Percentiles rank a stretch among this genome's conserved stretches.
Conservation (phyloP, 2,113 vertebrate genomes). For the Lamprotornis superbus region DNA sequence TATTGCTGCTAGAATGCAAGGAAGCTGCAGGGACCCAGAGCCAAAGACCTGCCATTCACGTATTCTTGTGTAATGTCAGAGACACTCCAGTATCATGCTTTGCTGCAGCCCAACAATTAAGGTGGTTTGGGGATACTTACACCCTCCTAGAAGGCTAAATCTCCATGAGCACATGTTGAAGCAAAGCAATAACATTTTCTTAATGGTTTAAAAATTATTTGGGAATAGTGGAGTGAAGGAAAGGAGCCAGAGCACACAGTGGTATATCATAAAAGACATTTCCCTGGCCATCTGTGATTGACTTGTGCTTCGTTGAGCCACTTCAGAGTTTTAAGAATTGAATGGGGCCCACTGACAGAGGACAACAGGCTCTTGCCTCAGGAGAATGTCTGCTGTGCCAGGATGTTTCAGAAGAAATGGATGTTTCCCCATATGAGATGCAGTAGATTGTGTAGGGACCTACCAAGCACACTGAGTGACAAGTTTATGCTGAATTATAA, state of each 20-base stretch:
- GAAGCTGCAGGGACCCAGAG: background rate
- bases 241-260: background rate
- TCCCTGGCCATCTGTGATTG: background rate
- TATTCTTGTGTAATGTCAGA: accelerated
- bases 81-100: background rate
- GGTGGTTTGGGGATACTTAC: background rate
- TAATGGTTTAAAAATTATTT: background rate
- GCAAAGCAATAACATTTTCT: background rate
- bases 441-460: background rate
- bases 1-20: background rate
- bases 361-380: background rate
- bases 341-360: background rate
- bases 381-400: background rate
- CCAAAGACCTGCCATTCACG: background rate
- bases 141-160: background rate
- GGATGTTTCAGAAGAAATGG: background rate
- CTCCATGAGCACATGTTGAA: background rate
- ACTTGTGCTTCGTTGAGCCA: background rate
- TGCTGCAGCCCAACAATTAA: background rate
- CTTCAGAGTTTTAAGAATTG: background rate
- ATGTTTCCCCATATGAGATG: background rate
- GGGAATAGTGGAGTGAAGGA: background rate
- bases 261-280: background rate
- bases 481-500: background rate
- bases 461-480: background rate